phyloP scores from a whole-genome alignment of 37 sponge, comb jelly and placozoan species.

The Spongia lamella region DNA sequence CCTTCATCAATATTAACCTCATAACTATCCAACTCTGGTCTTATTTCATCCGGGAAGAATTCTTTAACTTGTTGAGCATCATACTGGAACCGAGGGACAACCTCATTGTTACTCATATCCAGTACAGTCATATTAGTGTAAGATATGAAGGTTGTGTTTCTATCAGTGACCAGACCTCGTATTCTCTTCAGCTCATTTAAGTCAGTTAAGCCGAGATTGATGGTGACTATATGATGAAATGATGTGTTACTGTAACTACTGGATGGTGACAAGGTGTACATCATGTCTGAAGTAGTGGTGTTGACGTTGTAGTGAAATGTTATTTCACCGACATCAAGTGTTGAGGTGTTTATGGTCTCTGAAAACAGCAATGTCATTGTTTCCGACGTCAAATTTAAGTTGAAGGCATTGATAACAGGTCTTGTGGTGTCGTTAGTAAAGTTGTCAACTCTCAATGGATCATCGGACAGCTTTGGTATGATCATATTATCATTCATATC shows the following conservation, averaged over 20 bases:
- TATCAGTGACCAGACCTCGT: conserved; percentile 55
- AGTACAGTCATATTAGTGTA: conserved; percentile 47
- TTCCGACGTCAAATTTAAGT: conserved; percentile 69
- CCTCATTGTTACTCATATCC: conserved; percentile 83
- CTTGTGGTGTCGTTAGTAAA: conserved; percentile 66
- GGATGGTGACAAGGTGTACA: conserved; percentile 30
- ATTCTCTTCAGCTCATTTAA: conserved; percentile 83
- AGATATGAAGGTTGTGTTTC: conserved; percentile 53
- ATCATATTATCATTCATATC: conserved; percentile 84
- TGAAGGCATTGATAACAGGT: conserved; percentile 54
- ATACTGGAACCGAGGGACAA: conserved; percentile 24
- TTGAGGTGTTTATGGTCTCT: conserved; percentile 78
- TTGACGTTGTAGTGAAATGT: conserved; percentile 37
- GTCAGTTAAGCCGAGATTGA: conserved; percentile 68
- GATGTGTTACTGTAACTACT: conserved; percentile 46
- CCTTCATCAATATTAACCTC: conserved; percentile 71
- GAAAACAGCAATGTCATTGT: conserved; percentile 65
- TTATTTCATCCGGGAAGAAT: conserved; percentile 50
- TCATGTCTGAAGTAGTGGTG: conserved; percentile 1
- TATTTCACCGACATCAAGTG: conserved; percentile 63
- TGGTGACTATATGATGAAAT: conserved; percentile 53
- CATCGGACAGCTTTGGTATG: background rate
- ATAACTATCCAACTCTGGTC: conserved; percentile 43
- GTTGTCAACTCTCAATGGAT: conserved; percentile 26
- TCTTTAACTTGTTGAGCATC: conserved; percentile 39